These are phyloP conservation scores for Eidolon helvum DNA, from an alignment of 2,113 vertebrate genomes.

Conservation along the genomic window DNA sequence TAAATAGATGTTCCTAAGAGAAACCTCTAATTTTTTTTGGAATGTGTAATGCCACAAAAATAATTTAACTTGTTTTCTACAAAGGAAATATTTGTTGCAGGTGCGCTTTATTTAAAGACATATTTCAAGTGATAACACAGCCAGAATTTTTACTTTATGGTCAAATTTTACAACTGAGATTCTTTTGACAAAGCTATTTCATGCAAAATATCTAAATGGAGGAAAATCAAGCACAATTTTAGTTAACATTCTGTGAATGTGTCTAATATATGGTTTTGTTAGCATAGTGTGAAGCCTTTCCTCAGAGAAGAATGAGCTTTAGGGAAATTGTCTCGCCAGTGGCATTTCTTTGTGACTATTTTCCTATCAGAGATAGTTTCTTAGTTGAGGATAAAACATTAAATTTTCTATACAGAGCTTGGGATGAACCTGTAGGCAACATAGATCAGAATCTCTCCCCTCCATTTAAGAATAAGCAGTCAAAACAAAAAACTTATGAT, in stretches of 20 bases:
- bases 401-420: background rate
- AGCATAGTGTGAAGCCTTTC: background rate
- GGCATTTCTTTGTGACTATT: background rate
- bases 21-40: conserved; percentile 20
- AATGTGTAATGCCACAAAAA: background rate
- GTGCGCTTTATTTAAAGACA: conserved; percentile 40
- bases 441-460: background rate
- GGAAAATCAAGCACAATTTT: background rate
- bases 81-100: background rate
- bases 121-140: background rate
- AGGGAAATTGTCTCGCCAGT: background rate
- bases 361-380: background rate
- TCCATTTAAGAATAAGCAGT: background rate
- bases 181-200: background rate
- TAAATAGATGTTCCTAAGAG: conserved; percentile 36
- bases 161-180: background rate
- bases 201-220: background rate
- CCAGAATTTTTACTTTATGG: background rate
- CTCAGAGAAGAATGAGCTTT: background rate
- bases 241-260: background rate
- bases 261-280: background rate
- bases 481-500: background rate
- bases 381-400: background rate
- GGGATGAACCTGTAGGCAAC: background rate
- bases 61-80: background rate